phyloP scores from a whole-genome alignment of 2,113 vertebrate species.

The Bubo blakistoni region DNA sequence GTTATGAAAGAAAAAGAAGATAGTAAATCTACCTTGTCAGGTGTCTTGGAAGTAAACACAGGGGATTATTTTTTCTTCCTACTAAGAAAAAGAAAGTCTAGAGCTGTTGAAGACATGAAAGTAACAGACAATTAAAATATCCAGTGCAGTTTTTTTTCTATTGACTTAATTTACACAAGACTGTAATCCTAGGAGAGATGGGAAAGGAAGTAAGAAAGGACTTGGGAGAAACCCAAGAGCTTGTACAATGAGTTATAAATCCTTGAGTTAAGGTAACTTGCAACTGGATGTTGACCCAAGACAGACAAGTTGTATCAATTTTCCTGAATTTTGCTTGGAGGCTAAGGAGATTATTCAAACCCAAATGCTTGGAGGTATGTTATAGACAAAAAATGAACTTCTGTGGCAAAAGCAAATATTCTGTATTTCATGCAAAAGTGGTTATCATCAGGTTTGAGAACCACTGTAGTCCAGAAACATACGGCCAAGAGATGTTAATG shows the following conservation, averaged over 20 bases:
- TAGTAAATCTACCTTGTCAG: neutral
- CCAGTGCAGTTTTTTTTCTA: neutral
- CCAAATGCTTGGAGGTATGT: neutral
- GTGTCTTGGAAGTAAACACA: neutral
- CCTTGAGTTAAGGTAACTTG: neutral
- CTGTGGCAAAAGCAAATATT: neutral
- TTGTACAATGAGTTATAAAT: neutral
- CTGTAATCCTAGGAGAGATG: neutral
- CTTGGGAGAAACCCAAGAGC: fast-evolving
- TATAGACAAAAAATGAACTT: neutral
- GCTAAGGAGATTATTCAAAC: neutral
- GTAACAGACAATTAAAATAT: neutral
- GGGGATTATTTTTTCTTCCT: neutral
- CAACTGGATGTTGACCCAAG: neutral
- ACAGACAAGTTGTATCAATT: neutral
- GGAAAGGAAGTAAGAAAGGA: neutral
- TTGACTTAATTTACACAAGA: neutral
- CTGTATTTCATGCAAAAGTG: neutral
- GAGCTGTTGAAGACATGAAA: neutral
- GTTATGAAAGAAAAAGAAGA: neutral
- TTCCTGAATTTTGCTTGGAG: neutral
- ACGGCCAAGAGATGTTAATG: neutral
- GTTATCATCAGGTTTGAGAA: neutral
- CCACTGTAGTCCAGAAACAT: neutral
- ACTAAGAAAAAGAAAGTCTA: neutral